Evolutionary conservation across 1,140 invertebrate species (phyloP).

Genomic region (Metopolophium dirhodum): DNA sequence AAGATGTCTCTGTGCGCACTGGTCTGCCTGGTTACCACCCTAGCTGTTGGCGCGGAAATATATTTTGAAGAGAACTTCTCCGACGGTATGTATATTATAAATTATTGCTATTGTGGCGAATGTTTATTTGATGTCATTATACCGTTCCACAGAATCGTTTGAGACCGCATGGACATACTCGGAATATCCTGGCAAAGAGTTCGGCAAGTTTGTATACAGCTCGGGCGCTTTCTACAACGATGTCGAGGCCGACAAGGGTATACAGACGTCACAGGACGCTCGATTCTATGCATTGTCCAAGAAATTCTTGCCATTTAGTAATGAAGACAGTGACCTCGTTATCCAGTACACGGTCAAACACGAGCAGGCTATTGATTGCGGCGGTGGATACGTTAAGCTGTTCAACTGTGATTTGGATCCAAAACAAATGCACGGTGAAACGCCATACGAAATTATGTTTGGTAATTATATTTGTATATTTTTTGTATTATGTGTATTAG

Average conservation of each 20-base stretch:
- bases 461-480: constrained; percentile 66
- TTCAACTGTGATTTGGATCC: constrained; percentile 91
- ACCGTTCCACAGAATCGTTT: constrained; percentile 74
- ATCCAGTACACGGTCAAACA: constrained; percentile 98
- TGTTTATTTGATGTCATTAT: too few relatives aligned
- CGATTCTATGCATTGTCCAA: constrained; percentile 94
- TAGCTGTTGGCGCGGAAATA: constrained; percentile 58
- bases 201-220: constrained; percentile 89
- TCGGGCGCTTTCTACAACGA: constrained; percentile 97
- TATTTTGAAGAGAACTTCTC: constrained; percentile 59
- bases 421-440: constrained; percentile 94
- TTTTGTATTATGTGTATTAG: neutral
- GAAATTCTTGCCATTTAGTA: constrained; percentile 92
- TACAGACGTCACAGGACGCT: constrained; percentile 96
- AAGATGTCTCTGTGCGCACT: neutral
- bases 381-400: constrained; percentile 98
- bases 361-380: constrained; percentile 99
- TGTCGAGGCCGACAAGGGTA: constrained; percentile 89
- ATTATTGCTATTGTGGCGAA: too few relatives aligned
- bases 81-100: constrained; percentile 31
- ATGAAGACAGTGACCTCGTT: constrained; percentile 90
- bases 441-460: constrained; percentile 98
- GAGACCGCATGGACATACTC: constrained; percentile 89
- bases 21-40: constrained; percentile 21
- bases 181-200: constrained; percentile 91